Conservation (phyloP, 2,888 invertebrate species). For the Agrochola circellaris region DNA sequence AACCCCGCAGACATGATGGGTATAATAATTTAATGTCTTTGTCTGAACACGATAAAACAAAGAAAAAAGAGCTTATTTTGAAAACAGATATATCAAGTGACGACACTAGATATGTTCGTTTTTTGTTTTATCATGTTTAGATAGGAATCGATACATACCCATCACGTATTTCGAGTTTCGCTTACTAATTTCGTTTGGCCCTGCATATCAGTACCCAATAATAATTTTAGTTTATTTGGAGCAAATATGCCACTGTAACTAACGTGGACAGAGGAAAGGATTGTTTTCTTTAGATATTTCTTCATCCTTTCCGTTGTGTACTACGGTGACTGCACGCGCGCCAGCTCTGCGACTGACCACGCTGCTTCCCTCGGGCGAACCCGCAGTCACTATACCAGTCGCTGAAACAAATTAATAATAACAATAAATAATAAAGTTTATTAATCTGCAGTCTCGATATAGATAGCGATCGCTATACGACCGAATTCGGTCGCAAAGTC, state of each 20-base stretch:
- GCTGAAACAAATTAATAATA: constrained; percentile 44
- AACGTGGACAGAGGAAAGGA: constrained; percentile 83
- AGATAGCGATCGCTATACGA: too few relatives aligned
- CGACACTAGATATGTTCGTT: background rate
- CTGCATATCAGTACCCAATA: background rate
- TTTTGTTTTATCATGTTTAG: background rate
- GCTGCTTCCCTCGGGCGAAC: constrained; percentile 70
- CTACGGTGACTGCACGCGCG: constrained; percentile 83
- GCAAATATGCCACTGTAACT: constrained; percentile 45
- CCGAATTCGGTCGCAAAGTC: too few relatives aligned
- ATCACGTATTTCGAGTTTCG: background rate
- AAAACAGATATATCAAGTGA: background rate
- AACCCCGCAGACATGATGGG: background rate
- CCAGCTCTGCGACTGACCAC: constrained; percentile 71
- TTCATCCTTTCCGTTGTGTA: constrained; percentile 69
- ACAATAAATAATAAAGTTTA: background rate
- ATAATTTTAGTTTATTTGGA: background rate
- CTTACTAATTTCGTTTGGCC: background rate
- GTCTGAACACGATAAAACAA: background rate
- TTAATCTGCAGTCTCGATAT: too few relatives aligned
- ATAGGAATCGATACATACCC: background rate
- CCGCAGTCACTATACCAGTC: constrained; percentile 61
- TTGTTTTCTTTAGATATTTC: constrained; percentile 67
- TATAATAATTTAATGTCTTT: too few relatives aligned
- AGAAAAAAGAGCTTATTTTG: background rate